Evolutionary conservation across 2,113 vertebrate genomes (phyloP), one percentile per base, ranked within the genome.

Genomic region (Anoplopoma fimbria): DNA sequence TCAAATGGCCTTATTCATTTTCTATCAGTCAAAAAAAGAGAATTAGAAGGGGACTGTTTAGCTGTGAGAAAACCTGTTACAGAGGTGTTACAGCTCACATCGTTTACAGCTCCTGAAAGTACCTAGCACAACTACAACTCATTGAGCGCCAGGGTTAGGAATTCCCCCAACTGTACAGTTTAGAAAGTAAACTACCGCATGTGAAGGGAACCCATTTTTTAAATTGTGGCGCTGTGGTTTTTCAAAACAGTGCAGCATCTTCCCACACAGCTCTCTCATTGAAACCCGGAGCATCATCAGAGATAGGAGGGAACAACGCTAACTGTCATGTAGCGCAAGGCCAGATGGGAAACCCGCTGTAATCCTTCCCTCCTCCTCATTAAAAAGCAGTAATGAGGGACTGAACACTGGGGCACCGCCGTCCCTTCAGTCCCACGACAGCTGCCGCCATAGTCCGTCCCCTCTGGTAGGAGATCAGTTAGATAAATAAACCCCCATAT

Each of bases 371-470:
- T 88, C 58, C 60, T 82, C 65, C 85, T 94, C 87, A 93, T 93
- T 93, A 94, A 86, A 91, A 86, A 74, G 82, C 74, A 89, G 83
- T 93, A 93, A 94, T 93, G 87, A 93, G 91, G 90, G 89, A 86
- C 75, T 75, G 69, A 87, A 84, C 83, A 55, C 75, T 31, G 64
- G 83, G 84, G 62, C 58, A 29, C 61, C 38, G 62, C 67, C 9
- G 77, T 76, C 85, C 84, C 85, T 70, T 83, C 62, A 69, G 84
- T 76, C 85, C 82, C 77, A 36, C 31, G 25, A 85, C 94, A 93
- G 92, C 93, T 94, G 94, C 83, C 27, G 53, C 84, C 27, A 19
- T 57, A 76, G 75, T 47, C 63, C 81, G 65, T 76, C 71, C 67
- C 68, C 76, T 82, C 27, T 13, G 51, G 65, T 63, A 29, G 67